Base-by-base conservation (phyloP, 2,113 vertebrate species). In the Solenodon paradoxus region DNA sequence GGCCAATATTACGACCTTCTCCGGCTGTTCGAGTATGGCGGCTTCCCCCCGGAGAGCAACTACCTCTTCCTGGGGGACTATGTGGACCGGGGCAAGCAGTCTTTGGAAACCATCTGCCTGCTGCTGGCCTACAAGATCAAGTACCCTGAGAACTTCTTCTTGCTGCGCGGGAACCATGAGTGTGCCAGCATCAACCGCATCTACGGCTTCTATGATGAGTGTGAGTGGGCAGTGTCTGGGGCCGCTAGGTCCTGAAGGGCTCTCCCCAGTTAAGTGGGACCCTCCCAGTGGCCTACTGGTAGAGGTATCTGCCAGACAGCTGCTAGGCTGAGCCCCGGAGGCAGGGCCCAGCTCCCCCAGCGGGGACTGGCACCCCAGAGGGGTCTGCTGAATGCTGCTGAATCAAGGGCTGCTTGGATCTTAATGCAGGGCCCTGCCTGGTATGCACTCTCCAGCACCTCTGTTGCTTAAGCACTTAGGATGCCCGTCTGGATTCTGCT, bases 121-220 rank as follows among this genome's bases (percentile, higher is more conserved):
- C 96, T 99, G 69, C 98, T 99, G 24, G 99, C 99, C 53, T 99
- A 99, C 95, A 99, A 99, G 97, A 99, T 99, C 97, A 99, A 99
- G 83, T 99, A 99, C 96, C 99, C 99, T 0, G 99, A 99, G 98
- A 99, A 99, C 97, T 99, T 99, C 97, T 99, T 99, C 98, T 98
- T 99, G 96, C 98, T 99, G 96, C 98, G 99, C 0, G 99, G 99
- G 96, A 99, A 99, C 98, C 99, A 99, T 0, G 99, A 99, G 98
- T 99, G 99, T 15, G 99, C 99, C 97, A 99, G 99, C 98, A 99
- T 99, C 98, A 99, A 99, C 98, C 99, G 99, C 98, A 99, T 99
- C 98, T 99, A 99, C 0, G 99, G 99, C 96, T 99, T 99, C 98
- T 99, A 99, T 0, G 99, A 99, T 0, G 99, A 99, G 97, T 99